Conservation (phyloP, 2,888 invertebrate genomes). For the Podotricha telesiphe region DNA sequence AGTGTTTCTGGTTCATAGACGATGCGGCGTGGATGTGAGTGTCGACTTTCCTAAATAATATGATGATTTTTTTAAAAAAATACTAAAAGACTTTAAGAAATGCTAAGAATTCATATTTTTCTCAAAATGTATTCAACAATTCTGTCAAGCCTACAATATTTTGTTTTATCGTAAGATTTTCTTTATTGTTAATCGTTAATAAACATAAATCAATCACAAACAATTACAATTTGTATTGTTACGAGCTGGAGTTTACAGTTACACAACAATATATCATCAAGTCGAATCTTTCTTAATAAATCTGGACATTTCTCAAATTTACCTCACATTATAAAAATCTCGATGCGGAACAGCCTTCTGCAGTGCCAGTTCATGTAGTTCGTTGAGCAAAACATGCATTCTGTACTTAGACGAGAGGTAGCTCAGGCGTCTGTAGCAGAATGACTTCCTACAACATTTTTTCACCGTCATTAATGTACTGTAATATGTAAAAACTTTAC, state of each 20-base stretch:
- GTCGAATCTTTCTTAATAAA: not conserved
- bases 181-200: too few relatives aligned
- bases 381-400: constrained; percentile 97
- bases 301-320: not conserved
- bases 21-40: constrained; percentile 99
- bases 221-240: too few relatives aligned
- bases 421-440: constrained; percentile 97
- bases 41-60: constrained; percentile 92
- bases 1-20: constrained; percentile 99
- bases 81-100: too few relatives aligned
- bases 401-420: constrained; percentile 99
- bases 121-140: too few relatives aligned
- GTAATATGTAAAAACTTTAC: not conserved
- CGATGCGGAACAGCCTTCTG: constrained; percentile 99
- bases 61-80: too few relatives aligned
- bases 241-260: too few relatives aligned
- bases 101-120: too few relatives aligned
- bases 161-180: too few relatives aligned
- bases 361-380: constrained; percentile 96
- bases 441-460: constrained; percentile 91
- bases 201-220: too few relatives aligned
- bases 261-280: too few relatives aligned
- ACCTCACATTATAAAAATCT: constrained; percentile 99
- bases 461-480: not conserved
- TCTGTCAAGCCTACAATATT: too few relatives aligned